Percentiles rank a stretch among this genome's conserved stretches.
Evolutionary conservation across 2,797 vertebrate species (phyloP).

Genomic region (Pitangus sulphuratus): DNA sequence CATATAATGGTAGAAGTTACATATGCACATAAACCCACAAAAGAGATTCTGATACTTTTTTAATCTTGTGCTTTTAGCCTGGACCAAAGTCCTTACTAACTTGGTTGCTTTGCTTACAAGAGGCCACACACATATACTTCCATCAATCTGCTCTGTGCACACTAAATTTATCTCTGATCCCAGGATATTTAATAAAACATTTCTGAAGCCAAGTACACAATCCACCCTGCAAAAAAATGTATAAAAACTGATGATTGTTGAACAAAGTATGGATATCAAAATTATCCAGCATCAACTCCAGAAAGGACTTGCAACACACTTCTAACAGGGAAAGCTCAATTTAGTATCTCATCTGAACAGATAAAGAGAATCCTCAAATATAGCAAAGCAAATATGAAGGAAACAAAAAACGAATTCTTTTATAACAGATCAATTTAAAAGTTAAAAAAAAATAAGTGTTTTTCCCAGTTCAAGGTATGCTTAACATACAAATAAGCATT

Average conservation of each 20-base stretch:
- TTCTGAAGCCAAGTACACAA: slow-evolving; percentile 41
- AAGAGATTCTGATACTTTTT: neutral
- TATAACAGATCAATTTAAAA: neutral
- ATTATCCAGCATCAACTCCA: neutral
- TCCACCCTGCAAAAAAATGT: slow-evolving; percentile 18
- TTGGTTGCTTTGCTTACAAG: neutral
- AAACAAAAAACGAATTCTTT: neutral
- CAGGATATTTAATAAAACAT: slow-evolving; percentile 28
- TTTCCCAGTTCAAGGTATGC: neutral
- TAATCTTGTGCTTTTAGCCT: neutral
- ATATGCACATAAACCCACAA: neutral
- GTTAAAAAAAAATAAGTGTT: neutral
- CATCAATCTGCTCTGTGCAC: neutral
- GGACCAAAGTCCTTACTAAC: neutral
- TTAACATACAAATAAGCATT: neutral
- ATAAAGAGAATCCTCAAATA: neutral
- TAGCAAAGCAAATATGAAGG: neutral
- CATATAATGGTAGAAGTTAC: neutral
- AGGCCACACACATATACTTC: neutral
- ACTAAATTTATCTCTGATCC: slow-evolving; percentile 23
- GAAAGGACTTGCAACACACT: neutral
- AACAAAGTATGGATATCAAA: neutral
- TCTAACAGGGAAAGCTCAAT: neutral
- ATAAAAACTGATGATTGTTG: neutral
- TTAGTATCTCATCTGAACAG: neutral